Conservation (phyloP, 2,888 invertebrate genomes). For the Keiferia lycopersicella region DNA sequence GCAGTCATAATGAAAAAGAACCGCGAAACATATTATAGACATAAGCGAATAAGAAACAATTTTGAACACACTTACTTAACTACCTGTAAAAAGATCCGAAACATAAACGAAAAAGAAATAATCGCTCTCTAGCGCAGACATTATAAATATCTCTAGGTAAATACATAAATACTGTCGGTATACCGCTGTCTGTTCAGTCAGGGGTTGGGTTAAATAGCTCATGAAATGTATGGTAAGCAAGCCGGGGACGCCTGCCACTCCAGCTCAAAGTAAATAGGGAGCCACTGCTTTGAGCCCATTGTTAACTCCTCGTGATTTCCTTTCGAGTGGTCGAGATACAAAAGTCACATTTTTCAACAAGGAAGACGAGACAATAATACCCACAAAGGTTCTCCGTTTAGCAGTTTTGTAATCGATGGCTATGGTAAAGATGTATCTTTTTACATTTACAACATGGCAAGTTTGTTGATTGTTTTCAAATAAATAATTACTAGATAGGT, state of each 20-base stretch:
- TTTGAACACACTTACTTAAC: too few species aligned
- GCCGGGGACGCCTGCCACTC: constrained; percentile 63
- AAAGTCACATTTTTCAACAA: constrained; percentile 54
- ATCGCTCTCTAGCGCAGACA: not conserved
- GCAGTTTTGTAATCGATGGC: constrained; percentile 25
- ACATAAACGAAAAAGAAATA: not conserved
- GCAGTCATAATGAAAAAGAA: too few species aligned
- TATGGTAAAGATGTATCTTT: not conserved
- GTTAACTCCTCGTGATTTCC: constrained; percentile 65
- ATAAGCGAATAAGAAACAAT: too few species aligned
- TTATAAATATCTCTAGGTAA: constrained; percentile 6
- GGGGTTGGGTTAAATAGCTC: constrained; percentile 77
- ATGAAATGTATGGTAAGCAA: constrained; percentile 80
- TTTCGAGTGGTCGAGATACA: constrained; percentile 57
- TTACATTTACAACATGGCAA: not conserved
- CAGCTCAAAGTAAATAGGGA: constrained; percentile 59
- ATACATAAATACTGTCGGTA: not conserved
- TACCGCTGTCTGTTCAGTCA: constrained; percentile 43
- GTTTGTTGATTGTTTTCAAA: not conserved
- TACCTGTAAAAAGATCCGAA: not conserved
- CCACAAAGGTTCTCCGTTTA: constrained; percentile 24
- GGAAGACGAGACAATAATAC: constrained; percentile 40
- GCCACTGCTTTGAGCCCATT: constrained; percentile 59
- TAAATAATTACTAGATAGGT: too few species aligned
- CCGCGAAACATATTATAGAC: too few species aligned